Conservation (phyloP, 2,113 vertebrate species). For the Tragelaphus imberbis region DNA sequence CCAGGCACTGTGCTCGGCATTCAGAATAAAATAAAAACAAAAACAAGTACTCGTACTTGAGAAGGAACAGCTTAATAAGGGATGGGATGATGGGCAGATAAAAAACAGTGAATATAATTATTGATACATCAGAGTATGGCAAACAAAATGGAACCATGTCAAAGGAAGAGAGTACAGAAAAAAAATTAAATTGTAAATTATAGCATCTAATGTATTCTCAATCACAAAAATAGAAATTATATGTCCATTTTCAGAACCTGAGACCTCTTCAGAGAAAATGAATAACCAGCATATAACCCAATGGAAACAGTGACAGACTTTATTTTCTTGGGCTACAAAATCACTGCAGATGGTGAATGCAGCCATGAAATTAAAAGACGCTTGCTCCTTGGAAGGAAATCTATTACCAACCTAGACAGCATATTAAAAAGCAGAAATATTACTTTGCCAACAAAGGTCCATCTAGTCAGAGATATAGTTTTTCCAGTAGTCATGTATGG, state of each 20-base stretch:
- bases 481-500: neutral
- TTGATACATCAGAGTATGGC: neutral
- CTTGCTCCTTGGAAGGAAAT: neutral
- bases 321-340: neutral
- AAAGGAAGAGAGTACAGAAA: neutral
- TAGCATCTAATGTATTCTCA: neutral
- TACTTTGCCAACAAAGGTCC: neutral
- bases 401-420: neutral
- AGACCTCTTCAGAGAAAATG: slow-evolving; percentile 21
- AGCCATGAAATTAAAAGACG: neutral
- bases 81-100: neutral
- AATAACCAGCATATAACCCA: neutral
- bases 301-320: neutral
- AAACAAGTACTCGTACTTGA: neutral
- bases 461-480: neutral
- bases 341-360: neutral
- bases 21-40: neutral
- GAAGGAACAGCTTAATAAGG: neutral
- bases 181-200: neutral
- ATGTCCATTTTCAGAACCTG: neutral
- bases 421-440: neutral
- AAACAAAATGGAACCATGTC: neutral
- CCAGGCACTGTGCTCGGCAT: neutral
- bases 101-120: neutral
- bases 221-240: slow-evolving; percentile 4